Evolutionary conservation across 2,113 vertebrate genomes (phyloP).

Genomic region (Nansenia antarctica): DNA sequence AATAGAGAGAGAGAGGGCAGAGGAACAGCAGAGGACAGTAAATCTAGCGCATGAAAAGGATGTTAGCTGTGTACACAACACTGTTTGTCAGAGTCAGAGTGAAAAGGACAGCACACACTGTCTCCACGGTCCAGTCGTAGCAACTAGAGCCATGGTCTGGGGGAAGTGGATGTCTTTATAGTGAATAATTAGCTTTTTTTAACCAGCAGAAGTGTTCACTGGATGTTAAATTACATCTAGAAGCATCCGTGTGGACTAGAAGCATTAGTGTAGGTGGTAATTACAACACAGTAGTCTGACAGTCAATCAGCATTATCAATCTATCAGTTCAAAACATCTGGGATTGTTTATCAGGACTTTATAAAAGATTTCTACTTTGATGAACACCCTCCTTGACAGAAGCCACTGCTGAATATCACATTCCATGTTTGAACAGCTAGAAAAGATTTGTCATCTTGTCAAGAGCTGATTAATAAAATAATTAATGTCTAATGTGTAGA

Average conservation of each 20-base stretch:
- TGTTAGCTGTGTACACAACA: not conserved
- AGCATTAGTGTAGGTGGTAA: not conserved
- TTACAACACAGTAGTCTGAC: constrained; percentile 39
- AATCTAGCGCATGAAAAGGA: not conserved
- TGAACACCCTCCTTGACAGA: constrained; percentile 19
- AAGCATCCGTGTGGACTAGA: not conserved
- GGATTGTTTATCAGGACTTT: not conserved
- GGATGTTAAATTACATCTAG: constrained; percentile 14
- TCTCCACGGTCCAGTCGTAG: not conserved
- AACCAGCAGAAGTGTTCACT: constrained; percentile 15
- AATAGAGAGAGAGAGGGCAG: not conserved
- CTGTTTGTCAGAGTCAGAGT: not conserved
- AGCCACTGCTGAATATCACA: constrained; percentile 16
- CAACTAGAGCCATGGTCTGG: not conserved
- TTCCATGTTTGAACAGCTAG: not conserved
- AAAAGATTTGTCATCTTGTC: too few species aligned
- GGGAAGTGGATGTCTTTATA: too few species aligned
- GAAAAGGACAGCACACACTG: not conserved
- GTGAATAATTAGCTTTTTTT: not conserved
- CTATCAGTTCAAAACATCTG: not conserved
- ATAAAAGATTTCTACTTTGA: not conserved
- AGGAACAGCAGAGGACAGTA: not conserved
- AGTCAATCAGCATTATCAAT: constrained; percentile 75
- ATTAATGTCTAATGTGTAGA: too few species aligned
- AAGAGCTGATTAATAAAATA: too few species aligned